Base-by-base conservation (phyloP, 2,113 vertebrate genomes). In the Phycodurus eques region DNA sequence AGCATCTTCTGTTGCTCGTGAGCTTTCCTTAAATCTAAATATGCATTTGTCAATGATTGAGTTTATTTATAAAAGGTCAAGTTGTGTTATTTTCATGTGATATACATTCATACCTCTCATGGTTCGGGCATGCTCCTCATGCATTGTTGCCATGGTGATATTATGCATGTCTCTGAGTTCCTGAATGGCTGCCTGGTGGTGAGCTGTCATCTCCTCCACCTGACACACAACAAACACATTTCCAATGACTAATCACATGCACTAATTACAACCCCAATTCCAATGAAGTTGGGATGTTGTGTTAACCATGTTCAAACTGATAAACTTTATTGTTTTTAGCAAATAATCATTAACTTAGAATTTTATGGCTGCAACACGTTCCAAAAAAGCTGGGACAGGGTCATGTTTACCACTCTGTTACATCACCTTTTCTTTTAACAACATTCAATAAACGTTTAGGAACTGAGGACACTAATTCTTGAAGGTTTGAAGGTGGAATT, bases 1-100 rank as follows among this genome's bases (percentile, higher is more conserved):
- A 94, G 91, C 69, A 90, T 90, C 89, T 95, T 98, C 83, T 99
- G 96, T 72, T 96, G 91, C 67, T 96, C 94, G 49, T 99, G 96
- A 78, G 93, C 89, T 79, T 92, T 87, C n/a, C 94, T 93, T 80
- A 99, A 63, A 72, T 98, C 97, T 99, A 59, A 19, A 53, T 46
- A 74, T 20, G 80, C 8, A 76, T 19, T 67, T 22, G 78, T 77
- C 7, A 43, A 6, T 14, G 42, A 53, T 15, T 43, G 63, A 35
- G 4, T 4, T 51, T 31, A 35, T 57, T 74, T 54, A 4, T 8
- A 33, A 17, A 44, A 46, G 35, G 67, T 75, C n/a, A 49, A 57
- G 22, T 2, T 65, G 5, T 71, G 2, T 1, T 35, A 33, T 69
- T 70, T 39, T 65, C 51, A 51, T n/a, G 5, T 64, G 11, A 15